Percentiles rank a stretch among this genome's conserved stretches.
phyloP scores from a whole-genome alignment of 2,888 invertebrate species.

The Eupsilia transversa region DNA sequence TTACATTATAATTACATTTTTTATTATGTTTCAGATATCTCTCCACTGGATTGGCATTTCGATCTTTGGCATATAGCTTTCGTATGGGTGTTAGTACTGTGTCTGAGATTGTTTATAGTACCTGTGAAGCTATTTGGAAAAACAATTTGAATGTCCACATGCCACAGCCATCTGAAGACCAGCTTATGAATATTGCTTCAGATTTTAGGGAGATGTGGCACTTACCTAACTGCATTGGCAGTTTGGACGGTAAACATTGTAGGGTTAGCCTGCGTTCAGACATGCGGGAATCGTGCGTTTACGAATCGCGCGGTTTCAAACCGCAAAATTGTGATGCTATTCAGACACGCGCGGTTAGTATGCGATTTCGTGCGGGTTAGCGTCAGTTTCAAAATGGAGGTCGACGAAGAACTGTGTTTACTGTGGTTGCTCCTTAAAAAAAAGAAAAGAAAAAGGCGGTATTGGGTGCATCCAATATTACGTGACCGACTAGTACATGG shows the following conservation, averaged over 20 bases:
- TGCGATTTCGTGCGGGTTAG: too few relatives aligned
- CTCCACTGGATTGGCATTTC: slow-evolving; percentile 8
- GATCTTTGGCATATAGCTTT: slow-evolving; percentile 17
- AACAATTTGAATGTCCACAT: background rate
- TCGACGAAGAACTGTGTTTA: too few relatives aligned
- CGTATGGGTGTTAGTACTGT: background rate
- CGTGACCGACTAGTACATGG: too few relatives aligned
- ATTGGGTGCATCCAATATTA: too few relatives aligned
- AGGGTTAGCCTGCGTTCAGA: too few relatives aligned
- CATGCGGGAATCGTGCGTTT: too few relatives aligned
- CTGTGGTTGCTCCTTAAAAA: too few relatives aligned
- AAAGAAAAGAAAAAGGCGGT: too few relatives aligned
- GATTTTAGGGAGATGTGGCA: background rate
- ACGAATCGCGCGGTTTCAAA: too few relatives aligned
- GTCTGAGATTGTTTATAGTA: slow-evolving; percentile 16
- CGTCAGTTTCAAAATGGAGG: too few relatives aligned
- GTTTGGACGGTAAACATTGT: slow-evolving; percentile 54
- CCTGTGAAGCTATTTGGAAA: slow-evolving; percentile 14
- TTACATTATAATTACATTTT: slow-evolving; percentile 5
- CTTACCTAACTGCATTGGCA: slow-evolving; percentile 11
- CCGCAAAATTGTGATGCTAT: too few relatives aligned
- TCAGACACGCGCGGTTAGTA: too few relatives aligned
- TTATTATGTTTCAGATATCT: slow-evolving; percentile 11
- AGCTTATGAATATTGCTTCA: slow-evolving; percentile 9
- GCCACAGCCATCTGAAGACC: slow-evolving; percentile 7